Conservation (phyloP, 2,797 vertebrate genomes). For the Lophotriccus pileatus region DNA sequence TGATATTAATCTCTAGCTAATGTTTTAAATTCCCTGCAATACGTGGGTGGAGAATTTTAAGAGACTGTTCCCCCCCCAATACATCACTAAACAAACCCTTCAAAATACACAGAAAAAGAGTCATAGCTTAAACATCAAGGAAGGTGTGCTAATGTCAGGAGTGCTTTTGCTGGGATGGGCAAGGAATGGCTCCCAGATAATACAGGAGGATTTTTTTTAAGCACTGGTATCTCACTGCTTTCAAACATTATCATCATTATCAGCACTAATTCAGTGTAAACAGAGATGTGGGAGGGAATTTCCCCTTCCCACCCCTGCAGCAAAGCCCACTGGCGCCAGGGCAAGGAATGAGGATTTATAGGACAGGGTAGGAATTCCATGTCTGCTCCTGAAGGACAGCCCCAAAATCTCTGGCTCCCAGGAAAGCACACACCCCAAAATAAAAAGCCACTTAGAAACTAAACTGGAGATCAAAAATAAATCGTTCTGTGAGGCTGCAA, state of each 20-base stretch:
- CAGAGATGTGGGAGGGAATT: neutral
- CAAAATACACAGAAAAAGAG: neutral
- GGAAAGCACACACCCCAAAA: rapidly evolving
- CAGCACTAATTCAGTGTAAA: neutral
- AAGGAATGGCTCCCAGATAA: neutral
- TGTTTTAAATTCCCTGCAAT: neutral
- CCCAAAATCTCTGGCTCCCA: neutral
- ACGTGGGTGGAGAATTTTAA: neutral
- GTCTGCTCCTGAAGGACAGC: neutral
- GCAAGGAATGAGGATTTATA: neutral
- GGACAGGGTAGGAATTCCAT: neutral
- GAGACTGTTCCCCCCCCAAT: neutral
- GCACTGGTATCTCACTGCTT: neutral
- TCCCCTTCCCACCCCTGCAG: neutral
- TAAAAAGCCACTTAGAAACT: neutral
- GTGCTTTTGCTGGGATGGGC: neutral
- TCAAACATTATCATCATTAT: rapidly evolving
- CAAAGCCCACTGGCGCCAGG: neutral
- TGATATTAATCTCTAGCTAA: neutral
- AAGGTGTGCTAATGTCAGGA: rapidly evolving
- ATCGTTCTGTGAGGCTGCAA: neutral
- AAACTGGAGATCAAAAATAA: neutral
- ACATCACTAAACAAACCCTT: neutral
- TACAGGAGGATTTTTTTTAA: rapidly evolving
- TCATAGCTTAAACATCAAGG: neutral